Evolutionary conservation across 2,888 invertebrate species (phyloP).

Genomic region (Chrysotoxum bicinctum): DNA sequence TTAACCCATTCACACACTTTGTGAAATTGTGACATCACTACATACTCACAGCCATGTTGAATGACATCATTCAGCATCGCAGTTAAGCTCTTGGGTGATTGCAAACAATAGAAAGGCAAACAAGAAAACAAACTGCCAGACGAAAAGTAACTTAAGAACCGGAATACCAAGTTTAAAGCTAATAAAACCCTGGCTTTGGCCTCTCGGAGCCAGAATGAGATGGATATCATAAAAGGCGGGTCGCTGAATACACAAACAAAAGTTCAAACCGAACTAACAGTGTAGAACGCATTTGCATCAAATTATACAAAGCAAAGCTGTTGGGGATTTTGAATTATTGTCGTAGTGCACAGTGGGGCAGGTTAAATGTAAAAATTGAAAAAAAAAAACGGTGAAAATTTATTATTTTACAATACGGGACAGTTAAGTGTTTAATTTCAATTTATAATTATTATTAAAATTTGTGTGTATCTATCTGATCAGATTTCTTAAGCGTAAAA

Average conservation of each 20-base stretch:
- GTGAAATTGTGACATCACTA: conserved; percentile 66
- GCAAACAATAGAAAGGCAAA: conserved; percentile 69
- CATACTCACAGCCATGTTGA: background rate
- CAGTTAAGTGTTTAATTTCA: too few species aligned
- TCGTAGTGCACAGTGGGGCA: background rate
- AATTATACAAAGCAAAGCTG: conserved; percentile 35
- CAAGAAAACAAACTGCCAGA: conserved; percentile 41
- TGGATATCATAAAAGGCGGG: conserved; percentile 24
- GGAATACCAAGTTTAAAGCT: conserved; percentile 59
- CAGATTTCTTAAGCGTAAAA: too few species aligned
- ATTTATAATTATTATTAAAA: too few species aligned
- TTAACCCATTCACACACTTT: background rate
- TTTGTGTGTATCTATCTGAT: too few species aligned
- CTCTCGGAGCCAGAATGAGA: conserved; percentile 48
- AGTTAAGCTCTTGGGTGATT: conserved; percentile 2
- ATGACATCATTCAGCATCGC: conserved; percentile 5
- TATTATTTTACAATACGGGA: too few species aligned
- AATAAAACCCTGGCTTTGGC: conserved; percentile 53
- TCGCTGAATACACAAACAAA: conserved; percentile 31
- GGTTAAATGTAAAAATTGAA: background rate
- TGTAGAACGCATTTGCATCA: conserved; percentile 59
- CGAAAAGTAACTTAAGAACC: conserved; percentile 45
- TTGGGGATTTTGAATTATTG: conserved; percentile 3
- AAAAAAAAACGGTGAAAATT: too few species aligned
- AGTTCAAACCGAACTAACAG: conserved; percentile 50